Conservation (phyloP, 2,888 invertebrate species). For the Artemia sp. region DNA sequence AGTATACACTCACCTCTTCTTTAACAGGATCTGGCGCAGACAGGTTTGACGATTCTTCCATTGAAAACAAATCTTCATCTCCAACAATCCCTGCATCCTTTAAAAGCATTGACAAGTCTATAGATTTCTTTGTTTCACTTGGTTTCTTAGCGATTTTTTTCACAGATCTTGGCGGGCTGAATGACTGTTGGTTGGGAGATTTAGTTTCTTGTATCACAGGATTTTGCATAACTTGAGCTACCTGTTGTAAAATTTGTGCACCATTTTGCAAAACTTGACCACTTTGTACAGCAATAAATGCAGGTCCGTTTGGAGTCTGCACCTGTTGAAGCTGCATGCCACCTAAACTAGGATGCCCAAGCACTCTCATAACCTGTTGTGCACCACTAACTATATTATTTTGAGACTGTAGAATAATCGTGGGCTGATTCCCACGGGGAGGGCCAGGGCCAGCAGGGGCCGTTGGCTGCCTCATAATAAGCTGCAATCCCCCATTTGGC, state of each 20-base stretch:
- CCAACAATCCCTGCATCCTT: conserved; percentile 46
- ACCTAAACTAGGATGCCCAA: conserved; percentile 21
- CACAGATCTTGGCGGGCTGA: conserved; percentile 33
- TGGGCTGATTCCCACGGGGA: conserved; percentile 30
- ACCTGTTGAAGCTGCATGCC: conserved; percentile 36
- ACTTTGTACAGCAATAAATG: conserved; percentile 33
- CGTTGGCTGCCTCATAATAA: conserved; percentile 30
- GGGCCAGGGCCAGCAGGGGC: conserved; percentile 34
- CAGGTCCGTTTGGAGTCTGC: conserved; percentile 36
- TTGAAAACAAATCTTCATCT: conserved; percentile 41
- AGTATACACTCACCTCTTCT: neutral
- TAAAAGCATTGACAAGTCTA: conserved; percentile 22
- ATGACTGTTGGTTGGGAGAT: conserved; percentile 19
- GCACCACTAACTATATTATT: conserved; percentile 23
- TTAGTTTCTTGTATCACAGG: conserved; percentile 17
- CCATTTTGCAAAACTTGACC: conserved; percentile 5
- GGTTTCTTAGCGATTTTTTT: conserved; percentile 40
- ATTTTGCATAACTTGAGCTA: conserved; percentile 17
- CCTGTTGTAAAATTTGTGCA: conserved; percentile 25
- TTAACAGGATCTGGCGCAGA: neutral
- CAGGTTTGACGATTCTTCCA: conserved; percentile 16
- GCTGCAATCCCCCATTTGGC: conserved; percentile 31
- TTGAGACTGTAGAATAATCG: conserved; percentile 40
- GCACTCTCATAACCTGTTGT: conserved; percentile 20
- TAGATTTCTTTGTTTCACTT: conserved; percentile 36